phyloP scores from a whole-genome alignment of 2,888 invertebrate genomes.

The Pseudanteris insignis region DNA sequence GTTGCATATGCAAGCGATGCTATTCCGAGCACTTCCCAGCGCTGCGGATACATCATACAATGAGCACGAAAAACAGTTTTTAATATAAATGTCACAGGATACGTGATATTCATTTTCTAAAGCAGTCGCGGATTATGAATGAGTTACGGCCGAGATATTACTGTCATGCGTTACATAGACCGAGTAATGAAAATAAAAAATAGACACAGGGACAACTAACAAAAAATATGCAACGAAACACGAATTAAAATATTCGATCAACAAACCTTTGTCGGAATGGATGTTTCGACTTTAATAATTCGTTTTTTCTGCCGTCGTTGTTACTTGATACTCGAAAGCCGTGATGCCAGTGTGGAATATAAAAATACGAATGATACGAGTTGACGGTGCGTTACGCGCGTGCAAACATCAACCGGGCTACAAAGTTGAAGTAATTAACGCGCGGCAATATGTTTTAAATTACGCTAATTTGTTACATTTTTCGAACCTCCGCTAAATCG shows the following conservation, averaged over 20 bases:
- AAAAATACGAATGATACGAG: neutral
- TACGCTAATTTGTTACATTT: no score
- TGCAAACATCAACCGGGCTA: neutral
- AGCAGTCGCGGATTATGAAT: neutral
- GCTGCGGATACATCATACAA: constrained; percentile 3
- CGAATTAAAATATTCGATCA: no score
- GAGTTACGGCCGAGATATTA: no score
- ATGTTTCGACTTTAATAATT: no score
- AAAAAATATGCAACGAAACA: no score
- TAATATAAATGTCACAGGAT: constrained; percentile 15
- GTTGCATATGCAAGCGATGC: constrained; percentile 1
- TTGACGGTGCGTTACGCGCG: neutral
- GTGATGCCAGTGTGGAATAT: neutral
- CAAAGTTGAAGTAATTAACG: constrained; percentile 7
- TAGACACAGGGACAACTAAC: neutral
- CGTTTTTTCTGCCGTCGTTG: no score
- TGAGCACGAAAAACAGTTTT: constrained; percentile 18
- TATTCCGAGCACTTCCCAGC: neutral
- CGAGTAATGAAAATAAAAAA: neutral
- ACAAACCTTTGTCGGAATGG: no score
- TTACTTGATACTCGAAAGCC: constrained; percentile 2
- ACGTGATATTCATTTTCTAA: neutral
- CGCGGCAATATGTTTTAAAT: no score
- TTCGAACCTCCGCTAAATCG: no score
- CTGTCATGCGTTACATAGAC: no score